Evolutionary conservation across 2,888 invertebrate species (phyloP), one percentile per base, ranked within the genome.

Genomic region (Merodon equestris): DNA sequence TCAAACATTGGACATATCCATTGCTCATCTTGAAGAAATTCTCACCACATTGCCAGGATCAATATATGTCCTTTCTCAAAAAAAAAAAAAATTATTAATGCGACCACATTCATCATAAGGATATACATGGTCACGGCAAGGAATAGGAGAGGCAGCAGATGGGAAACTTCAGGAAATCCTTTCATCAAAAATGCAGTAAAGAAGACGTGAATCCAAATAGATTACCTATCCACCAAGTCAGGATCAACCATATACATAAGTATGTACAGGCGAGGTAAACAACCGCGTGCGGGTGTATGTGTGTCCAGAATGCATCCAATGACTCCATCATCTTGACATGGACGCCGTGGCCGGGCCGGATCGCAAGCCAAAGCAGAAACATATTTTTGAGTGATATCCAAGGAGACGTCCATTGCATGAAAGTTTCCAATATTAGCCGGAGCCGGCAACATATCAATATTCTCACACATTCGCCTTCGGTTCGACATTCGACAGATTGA

Each of bases 381-480:
- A 64, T 70, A 74, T 71, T 68, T 79, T 82, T 83, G 83, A 83
- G 76, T 82, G 83, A 83, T 83, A 83, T 83, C 83, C 75, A 81
- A 64, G 73, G 66, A 83, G 81, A 83, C 82, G 81, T 83, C 82
- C 57, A 68, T 75, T 71, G 76, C 67, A 81, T 76, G 76, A 64
- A 56, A 63, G 76, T 76, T 76, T 50, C 70, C 67, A 71, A 76
- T 76, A 81, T 81, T 72, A 72, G 71, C 54, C 60, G 51, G 67
- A 27, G 27, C 27, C 2, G 70, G 66, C 64, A 81, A 76, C 81
- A 76, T 76, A 81, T 76, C 75, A 81, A 81, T 75, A 81, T 68
- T 72, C 45, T 19, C 13, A 38, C 45, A 19, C 40, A 13, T 17
- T 48, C 40, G 14, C 18, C 44, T 10, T 15, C 48, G 7, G 34